phyloP scores from a whole-genome alignment of 2,797 vertebrate genomes.

The Limnodromus scolopaceus region DNA sequence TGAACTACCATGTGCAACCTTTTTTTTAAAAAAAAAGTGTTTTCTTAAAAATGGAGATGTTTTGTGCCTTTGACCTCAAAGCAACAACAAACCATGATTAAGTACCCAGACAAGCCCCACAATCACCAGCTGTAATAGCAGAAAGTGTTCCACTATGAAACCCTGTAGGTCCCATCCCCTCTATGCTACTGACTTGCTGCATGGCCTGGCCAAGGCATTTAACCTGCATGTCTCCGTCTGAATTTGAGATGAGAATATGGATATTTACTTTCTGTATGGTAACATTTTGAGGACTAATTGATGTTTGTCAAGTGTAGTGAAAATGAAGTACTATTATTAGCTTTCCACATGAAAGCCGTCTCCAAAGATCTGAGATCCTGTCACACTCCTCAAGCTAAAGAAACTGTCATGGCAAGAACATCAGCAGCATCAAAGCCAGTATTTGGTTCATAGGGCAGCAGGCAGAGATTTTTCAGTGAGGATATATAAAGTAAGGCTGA shows the following conservation, averaged over 20 bases:
- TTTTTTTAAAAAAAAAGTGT: not conserved
- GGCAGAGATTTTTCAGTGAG: not conserved
- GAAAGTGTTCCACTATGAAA: not conserved
- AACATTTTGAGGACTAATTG: not conserved
- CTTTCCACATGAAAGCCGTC: not conserved
- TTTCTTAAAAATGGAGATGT: not conserved
- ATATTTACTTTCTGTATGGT: not conserved
- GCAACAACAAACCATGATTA: not conserved
- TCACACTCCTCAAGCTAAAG: not conserved
- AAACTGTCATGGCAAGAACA: not conserved
- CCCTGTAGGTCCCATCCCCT: not conserved
- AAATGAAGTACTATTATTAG: not conserved
- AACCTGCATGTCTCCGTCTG: not conserved
- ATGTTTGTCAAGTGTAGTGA: not conserved
- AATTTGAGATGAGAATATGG: not conserved
- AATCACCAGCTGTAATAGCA: not conserved
- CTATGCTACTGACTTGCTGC: not conserved
- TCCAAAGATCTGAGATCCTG: not conserved
- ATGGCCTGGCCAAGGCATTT: not conserved
- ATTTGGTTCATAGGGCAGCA: not conserved
- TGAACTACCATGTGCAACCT: not conserved
- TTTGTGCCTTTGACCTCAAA: not conserved
- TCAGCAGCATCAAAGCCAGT: not conserved
- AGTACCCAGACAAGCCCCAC: not conserved
- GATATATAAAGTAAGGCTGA: not conserved